Conservation (phyloP, 1,140 invertebrate species). For the Aricia agestis region DNA sequence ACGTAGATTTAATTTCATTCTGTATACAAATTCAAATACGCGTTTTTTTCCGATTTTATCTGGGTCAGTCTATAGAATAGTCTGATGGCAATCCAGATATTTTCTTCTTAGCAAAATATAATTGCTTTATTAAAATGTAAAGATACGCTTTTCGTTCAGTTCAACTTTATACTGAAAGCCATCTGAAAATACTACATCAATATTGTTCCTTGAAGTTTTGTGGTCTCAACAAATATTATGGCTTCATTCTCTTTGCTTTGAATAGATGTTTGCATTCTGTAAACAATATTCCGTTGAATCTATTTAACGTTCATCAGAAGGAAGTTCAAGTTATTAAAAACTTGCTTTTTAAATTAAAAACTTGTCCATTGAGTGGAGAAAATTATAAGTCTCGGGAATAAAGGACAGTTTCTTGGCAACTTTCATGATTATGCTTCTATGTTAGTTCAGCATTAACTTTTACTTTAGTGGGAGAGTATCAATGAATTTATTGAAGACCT, state of each 20-base stretch:
- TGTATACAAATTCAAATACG: too few relatives aligned
- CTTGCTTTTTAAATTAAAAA: not conserved
- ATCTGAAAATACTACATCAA: not conserved
- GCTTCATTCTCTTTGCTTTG: constrained; percentile 6
- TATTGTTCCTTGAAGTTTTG: constrained; percentile 2
- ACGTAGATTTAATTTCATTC: too few relatives aligned
- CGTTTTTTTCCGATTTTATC: too few relatives aligned
- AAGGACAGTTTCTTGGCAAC: not conserved
- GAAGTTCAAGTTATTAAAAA: not conserved
- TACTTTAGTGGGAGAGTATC: not conserved
- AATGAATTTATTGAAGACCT: not conserved
- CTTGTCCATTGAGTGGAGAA: not conserved
- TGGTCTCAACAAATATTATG: constrained; percentile 2
- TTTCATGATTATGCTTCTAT: not conserved
- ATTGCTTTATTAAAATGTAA: too few relatives aligned
- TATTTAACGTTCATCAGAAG: not conserved
- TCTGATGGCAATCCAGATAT: too few relatives aligned
- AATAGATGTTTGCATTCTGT: constrained; percentile 8
- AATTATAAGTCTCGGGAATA: not conserved
- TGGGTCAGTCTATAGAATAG: too few relatives aligned
- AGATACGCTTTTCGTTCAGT: not conserved
- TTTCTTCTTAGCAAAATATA: too few relatives aligned
- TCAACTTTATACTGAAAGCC: not conserved
- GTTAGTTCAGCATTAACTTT: not conserved
- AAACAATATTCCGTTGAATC: not conserved